phyloP scores from a whole-genome alignment of 2,888 invertebrate genomes.

The Ophioninae sp. region DNA sequence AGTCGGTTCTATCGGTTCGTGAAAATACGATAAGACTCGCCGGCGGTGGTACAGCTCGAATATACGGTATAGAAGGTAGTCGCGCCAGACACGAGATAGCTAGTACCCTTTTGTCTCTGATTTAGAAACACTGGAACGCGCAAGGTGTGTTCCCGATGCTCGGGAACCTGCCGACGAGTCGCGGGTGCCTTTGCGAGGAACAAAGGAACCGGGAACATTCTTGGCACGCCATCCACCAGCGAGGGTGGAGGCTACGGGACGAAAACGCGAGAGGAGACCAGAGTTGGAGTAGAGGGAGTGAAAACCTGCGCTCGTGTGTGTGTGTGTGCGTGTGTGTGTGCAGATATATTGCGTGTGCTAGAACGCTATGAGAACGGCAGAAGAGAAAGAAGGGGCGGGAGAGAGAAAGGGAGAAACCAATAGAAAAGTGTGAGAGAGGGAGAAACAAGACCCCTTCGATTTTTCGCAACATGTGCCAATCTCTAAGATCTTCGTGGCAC shows the following conservation, averaged over 20 bases:
- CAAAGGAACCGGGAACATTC: slow-evolving; percentile 68
- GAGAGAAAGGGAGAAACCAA: neutral
- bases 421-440: slow-evolving; percentile 42
- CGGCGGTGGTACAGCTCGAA: slow-evolving; percentile 7
- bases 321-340: slow-evolving; percentile 6
- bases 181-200: slow-evolving; percentile 66
- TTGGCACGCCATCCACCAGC: slow-evolving; percentile 66
- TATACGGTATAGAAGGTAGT: slow-evolving; percentile 41
- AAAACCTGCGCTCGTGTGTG: slow-evolving; percentile 17
- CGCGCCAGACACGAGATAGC: slow-evolving; percentile 49
- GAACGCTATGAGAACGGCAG: slow-evolving; percentile 15
- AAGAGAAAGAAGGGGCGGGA: neutral
- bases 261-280: slow-evolving; percentile 55
- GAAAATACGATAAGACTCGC: slow-evolving; percentile 60
- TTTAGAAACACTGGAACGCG: slow-evolving; percentile 68
- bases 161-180: slow-evolving; percentile 65
- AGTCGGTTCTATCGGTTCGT: slow-evolving; percentile 29
- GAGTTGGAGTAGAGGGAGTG: slow-evolving; percentile 35
- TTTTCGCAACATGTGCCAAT: slow-evolving; percentile 68
- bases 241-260: slow-evolving; percentile 50
- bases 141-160: slow-evolving; percentile 67
- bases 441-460: slow-evolving; percentile 51
- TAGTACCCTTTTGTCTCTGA: slow-evolving; percentile 67
- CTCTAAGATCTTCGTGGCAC: slow-evolving; percentile 61
- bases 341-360: slow-evolving; percentile 5